Percentiles rank a stretch among this genome's conserved stretches.
Evolutionary conservation across 2,113 vertebrate species (phyloP).

Genomic region (Ctenomys sociabilis): DNA sequence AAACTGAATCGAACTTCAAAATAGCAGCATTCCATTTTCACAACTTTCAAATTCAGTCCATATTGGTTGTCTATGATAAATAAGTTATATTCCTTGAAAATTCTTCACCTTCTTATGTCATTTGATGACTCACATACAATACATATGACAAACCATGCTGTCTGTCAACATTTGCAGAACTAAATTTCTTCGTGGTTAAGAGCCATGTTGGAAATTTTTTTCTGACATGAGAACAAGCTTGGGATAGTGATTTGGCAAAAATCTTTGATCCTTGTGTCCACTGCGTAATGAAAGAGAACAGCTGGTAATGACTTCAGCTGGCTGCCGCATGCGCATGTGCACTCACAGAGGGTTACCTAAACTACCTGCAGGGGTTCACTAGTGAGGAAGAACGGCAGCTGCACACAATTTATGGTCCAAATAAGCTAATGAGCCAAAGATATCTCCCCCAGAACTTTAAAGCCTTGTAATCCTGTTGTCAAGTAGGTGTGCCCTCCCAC

Average conservation of each 20-base stretch:
- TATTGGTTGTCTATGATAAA: background rate
- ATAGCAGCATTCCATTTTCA: background rate
- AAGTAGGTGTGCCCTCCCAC: constrained; percentile 42
- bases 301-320: background rate
- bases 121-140: background rate
- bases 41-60: background rate
- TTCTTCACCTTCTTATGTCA: background rate
- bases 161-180: background rate
- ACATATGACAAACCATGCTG: background rate
- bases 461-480: background rate
- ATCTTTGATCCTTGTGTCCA: background rate
- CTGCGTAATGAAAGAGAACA: background rate
- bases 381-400: background rate
- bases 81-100: background rate
- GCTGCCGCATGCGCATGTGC: background rate
- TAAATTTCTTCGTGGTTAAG: background rate
- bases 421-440: constrained; percentile 14
- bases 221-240: background rate
- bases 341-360: background rate
- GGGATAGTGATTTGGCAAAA: background rate
- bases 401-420: background rate
- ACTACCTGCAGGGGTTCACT: background rate
- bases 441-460: background rate
- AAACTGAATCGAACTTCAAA: constrained; percentile 19
- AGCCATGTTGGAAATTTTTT: background rate